These are phyloP conservation scores for Drosophila kikkawai DNA, from an alignment of 1,140 invertebrate species.

Conservation along the genomic window DNA sequence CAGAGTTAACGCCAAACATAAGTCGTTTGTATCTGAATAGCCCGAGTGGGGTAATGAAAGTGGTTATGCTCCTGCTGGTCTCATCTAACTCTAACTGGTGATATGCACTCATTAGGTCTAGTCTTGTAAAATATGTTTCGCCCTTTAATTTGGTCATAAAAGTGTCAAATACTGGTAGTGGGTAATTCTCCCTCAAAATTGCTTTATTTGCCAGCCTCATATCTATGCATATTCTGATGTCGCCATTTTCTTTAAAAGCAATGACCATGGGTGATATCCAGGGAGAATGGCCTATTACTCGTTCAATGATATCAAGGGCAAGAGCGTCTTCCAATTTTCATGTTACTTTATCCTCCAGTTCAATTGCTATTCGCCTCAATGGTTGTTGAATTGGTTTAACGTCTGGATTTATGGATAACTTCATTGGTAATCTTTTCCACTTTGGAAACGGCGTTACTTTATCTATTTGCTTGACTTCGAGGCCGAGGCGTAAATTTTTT, in stretches of 20 bases:
- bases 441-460: background rate
- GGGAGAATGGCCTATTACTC: constrained; percentile 38
- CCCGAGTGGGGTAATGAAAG: constrained; percentile 11
- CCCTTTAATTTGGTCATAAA: background rate
- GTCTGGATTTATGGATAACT: background rate
- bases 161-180: constrained; percentile 34
- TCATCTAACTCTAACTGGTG: background rate
- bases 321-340: constrained; percentile 48
- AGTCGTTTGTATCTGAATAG: constrained; percentile 18
- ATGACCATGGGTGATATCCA: constrained; percentile 47
- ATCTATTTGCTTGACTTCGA: constrained; percentile 15
- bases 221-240: constrained; percentile 43
- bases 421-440: constrained; percentile 2
- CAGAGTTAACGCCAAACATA: constrained; percentile 2
- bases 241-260: constrained; percentile 35
- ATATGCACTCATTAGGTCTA: no score
- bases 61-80: constrained; percentile 1
- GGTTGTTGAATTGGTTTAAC: constrained; percentile 26
- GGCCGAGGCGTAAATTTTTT: constrained; percentile 15
- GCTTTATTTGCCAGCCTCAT: constrained; percentile 42
- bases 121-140: no score
- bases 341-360: constrained; percentile 30
- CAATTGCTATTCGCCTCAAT: constrained; percentile 13
- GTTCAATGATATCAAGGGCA: constrained; percentile 52
- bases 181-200: constrained; percentile 40